Evolutionary conservation across 1,140 invertebrate genomes (phyloP), one percentile per base, ranked within the genome.

Genomic region (Ceratina japonica): DNA sequence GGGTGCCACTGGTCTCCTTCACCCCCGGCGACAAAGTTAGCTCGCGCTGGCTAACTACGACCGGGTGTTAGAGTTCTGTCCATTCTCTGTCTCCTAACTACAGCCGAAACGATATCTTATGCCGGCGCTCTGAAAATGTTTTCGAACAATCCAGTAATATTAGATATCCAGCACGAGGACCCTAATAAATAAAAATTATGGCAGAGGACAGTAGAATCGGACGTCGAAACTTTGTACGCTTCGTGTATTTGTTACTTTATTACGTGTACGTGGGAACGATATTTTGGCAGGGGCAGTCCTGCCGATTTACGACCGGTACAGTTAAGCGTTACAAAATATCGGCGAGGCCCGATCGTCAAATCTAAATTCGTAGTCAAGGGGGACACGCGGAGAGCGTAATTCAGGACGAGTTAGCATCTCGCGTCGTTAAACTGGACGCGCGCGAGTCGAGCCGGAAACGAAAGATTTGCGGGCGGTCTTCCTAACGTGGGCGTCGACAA

Each of bases 1-100:
- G 83, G 84, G 76, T 80, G 84, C 83, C 52, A 68, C 71, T 68
- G n/a, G 27, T 51, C 61, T 54, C 15, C 72, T 64, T 56, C 44
- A n/a, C 27, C 44, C 56, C n/a, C 15, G 1, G 66, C 79, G 83
- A 75, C 78, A 73, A 82, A 88, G 87, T 88, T 88, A 83, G 84
- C 80, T 66, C 65, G 77, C 24, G 72, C 75, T 63, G 76, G 64
- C 75, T 70, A 81, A 87, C 83, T 58, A 76, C 81, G 27, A 27
- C 24, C 61, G 4, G n/a, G n/a, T 59, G 20, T 66, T 24, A 44
- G 37, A 44, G 37, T 44, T 44, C 37, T 44, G 37, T 44, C 37
- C 37, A 56, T 56, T n/a, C 54, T 56, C 54, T 56, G 54, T 44
- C 37, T 44, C 37, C 37, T 44, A 44, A 44, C 37, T 44, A 31